Evolutionary conservation across 2,888 invertebrate species (phyloP).

Genomic region (Acronicta aceris): DNA sequence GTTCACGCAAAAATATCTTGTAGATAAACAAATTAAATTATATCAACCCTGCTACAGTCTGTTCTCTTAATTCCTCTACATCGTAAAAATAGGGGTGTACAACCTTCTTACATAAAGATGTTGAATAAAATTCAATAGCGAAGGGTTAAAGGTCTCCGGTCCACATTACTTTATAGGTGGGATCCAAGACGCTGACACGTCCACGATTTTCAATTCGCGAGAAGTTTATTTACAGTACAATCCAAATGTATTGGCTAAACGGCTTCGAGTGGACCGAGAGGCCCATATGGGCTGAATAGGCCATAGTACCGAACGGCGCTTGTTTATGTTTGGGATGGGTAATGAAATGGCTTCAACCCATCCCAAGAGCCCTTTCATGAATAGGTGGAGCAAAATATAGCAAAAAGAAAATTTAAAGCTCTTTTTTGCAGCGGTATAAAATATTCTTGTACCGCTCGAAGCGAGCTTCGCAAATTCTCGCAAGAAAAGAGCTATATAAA

Average conservation of each 20-base stretch:
- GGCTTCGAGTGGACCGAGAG: slow-evolving; percentile 10
- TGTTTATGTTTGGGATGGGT: slow-evolving; percentile 22
- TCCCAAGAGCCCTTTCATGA: slow-evolving; percentile 21
- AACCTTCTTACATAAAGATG: slow-evolving; percentile 37
- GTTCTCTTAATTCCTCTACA: slow-evolving; percentile 27
- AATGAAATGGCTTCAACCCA: slow-evolving; percentile 25
- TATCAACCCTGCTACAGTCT: slow-evolving; percentile 15
- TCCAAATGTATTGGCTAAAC: slow-evolving; percentile 30
- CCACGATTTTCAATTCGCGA: slow-evolving; percentile 28
- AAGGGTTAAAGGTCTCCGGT: slow-evolving; percentile 33
- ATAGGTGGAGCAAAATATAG: slow-evolving; percentile 25
- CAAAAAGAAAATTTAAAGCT: slow-evolving; percentile 23
- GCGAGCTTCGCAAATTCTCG: slow-evolving; percentile 13
- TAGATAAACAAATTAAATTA: slow-evolving; percentile 40
- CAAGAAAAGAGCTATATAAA: slow-evolving; percentile 24
- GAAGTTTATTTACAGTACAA: slow-evolving; percentile 28
- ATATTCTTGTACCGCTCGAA: slow-evolving; percentile 34
- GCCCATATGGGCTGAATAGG: slow-evolving; percentile 1
- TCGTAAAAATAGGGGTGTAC: slow-evolving; percentile 25
- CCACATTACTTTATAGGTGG: slow-evolving; percentile 35
- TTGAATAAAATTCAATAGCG: slow-evolving; percentile 46
- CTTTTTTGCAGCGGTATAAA: slow-evolving; percentile 22
- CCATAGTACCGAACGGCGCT: slow-evolving; percentile 1
- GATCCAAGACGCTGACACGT: slow-evolving; percentile 23
- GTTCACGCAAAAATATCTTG: neutral